Conservation (phyloP, 2,888 invertebrate species). For the Coecobrya sp. region DNA sequence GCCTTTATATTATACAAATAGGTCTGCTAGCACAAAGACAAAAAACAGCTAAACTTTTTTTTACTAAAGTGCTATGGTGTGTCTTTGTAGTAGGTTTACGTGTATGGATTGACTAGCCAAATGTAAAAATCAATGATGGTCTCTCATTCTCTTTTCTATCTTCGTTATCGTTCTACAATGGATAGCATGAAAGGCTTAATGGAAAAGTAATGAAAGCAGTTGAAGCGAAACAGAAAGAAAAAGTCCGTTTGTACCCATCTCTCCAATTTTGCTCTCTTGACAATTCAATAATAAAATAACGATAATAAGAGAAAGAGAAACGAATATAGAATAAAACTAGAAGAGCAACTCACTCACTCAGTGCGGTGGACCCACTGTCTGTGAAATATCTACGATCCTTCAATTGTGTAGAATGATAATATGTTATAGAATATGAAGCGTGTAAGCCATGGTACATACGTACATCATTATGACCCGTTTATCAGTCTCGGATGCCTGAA, state of each 20-base stretch:
- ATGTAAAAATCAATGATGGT: conserved; percentile 50
- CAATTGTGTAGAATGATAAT: too few relatives aligned
- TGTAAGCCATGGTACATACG: too few relatives aligned
- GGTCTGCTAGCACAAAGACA: background rate
- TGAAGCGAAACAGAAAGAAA: background rate
- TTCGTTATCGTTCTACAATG: background rate
- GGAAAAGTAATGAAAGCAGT: conserved; percentile 57
- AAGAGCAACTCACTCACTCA: background rate
- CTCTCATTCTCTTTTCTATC: background rate
- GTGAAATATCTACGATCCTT: background rate
- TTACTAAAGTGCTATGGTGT: background rate
- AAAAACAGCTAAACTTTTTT: conserved; percentile 4
- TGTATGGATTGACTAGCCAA: conserved; percentile 11
- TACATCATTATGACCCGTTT: conserved; percentile 28
- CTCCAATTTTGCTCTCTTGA: conserved; percentile 37
- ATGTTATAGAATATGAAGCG: too few relatives aligned
- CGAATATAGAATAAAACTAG: background rate
- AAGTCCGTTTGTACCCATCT: background rate
- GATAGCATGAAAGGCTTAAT: conserved; percentile 18
- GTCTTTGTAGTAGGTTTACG: background rate
- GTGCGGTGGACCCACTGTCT: background rate
- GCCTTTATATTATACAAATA: background rate
- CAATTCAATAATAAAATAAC: conserved; percentile 50
- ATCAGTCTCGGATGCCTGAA: background rate
- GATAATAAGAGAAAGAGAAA: conserved; percentile 4